Conservation (phyloP, 2,113 vertebrate genomes). For the Otocyon megalotis region DNA sequence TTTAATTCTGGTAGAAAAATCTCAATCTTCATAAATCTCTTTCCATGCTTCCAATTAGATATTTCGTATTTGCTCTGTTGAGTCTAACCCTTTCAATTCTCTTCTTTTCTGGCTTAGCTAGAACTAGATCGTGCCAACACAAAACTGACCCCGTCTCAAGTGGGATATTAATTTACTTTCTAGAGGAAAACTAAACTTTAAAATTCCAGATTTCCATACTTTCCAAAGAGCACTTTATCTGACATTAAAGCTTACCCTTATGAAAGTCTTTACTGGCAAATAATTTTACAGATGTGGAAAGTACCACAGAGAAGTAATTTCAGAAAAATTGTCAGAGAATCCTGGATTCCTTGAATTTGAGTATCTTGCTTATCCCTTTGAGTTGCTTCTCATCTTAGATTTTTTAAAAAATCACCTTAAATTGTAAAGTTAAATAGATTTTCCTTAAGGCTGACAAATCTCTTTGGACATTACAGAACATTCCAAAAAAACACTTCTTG, state of each 20-base stretch:
- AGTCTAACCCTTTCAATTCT: conserved; percentile 43
- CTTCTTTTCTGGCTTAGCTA: conserved; percentile 57
- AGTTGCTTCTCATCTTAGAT: neutral
- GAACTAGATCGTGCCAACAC: conserved; percentile 40
- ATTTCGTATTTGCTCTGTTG: conserved; percentile 49
- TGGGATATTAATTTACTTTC: conserved; percentile 68
- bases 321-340: conserved; percentile 49
- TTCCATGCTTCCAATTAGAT: conserved; percentile 55
- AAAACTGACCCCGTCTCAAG: conserved; percentile 50
- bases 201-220: conserved; percentile 66
- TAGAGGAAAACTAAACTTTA: conserved; percentile 65
- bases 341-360: conserved; percentile 36
- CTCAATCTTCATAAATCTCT: conserved; percentile 29
- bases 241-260: conserved; percentile 24
- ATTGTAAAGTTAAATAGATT: conserved; percentile 43
- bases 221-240: conserved; percentile 60
- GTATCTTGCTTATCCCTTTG: conserved; percentile 15
- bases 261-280: conserved; percentile 53
- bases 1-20: conserved; percentile 59
- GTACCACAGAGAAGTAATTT: neutral
- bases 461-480: conserved; percentile 44
- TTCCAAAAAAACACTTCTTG: neutral
- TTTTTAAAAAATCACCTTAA: neutral
- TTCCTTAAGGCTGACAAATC: conserved; percentile 58
- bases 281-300: conserved; percentile 57